Conservation (phyloP, 2,113 vertebrate species). For the Cephalopholis sonnerati region DNA sequence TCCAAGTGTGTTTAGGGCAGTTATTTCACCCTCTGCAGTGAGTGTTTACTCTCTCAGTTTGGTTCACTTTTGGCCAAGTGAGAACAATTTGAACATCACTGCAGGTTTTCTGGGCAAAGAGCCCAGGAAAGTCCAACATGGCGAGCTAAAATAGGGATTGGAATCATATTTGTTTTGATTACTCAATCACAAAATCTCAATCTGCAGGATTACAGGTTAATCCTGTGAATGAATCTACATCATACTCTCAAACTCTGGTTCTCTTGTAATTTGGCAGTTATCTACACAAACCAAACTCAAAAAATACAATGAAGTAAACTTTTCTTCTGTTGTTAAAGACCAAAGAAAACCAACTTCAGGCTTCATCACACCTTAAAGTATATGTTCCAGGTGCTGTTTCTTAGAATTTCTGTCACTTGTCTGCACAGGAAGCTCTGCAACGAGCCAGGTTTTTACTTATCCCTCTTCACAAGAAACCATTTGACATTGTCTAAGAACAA, state of each 20-base stretch:
- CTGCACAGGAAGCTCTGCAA: neutral
- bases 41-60: conserved; percentile 13
- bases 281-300: neutral
- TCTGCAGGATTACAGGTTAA: neutral
- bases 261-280: neutral
- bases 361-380: conserved; percentile 11
- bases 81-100: neutral
- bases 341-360: conserved; percentile 4
- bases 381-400: neutral
- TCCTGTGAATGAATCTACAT: neutral
- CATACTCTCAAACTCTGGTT: neutral
- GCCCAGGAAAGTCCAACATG: conserved; percentile 9
- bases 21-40: neutral
- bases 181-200: neutral
- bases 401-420: conserved; percentile 2
- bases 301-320: neutral
- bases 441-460: conserved; percentile 1
- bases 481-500: conserved; percentile 61
- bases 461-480: conserved; percentile 34
- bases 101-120: conserved; percentile 17
- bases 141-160: neutral
- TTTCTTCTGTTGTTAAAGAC: neutral
- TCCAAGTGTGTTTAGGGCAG: neutral
- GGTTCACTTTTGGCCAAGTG: neutral
- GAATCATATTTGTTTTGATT: conserved; percentile 23